phyloP scores from a whole-genome alignment of 2,113 vertebrate genomes.

The Coptodon rendalli region DNA sequence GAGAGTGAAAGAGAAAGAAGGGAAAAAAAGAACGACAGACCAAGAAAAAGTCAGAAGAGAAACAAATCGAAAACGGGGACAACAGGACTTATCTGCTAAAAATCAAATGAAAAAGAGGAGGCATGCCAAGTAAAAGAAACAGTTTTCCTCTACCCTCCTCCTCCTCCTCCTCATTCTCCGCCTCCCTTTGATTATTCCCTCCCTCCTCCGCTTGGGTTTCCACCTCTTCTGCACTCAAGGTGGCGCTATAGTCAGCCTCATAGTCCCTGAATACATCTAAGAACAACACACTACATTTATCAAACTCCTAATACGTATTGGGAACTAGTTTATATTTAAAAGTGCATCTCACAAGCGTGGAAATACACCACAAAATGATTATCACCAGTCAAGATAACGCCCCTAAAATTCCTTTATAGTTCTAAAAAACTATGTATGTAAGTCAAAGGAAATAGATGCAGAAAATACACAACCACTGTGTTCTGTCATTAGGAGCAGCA shows the following conservation, averaged over 20 bases:
- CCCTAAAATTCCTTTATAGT: not conserved
- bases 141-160: conserved; percentile 66
- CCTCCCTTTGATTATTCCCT: conserved; percentile 25
- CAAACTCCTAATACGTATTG: not conserved
- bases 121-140: conserved; percentile 56
- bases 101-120: not conserved
- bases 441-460: not conserved
- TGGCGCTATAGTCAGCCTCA: conserved; percentile 66
- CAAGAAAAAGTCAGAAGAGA: not conserved
- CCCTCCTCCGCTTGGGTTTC: conserved; percentile 46
- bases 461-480: not conserved
- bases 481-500: not conserved
- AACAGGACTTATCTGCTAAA: not conserved
- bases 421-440: not conserved
- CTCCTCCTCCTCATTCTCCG: conserved; percentile 32
- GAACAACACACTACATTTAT: conserved; percentile 41
- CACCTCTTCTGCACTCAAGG: conserved; percentile 50
- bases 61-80: not conserved
- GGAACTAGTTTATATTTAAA: not conserved
- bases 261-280: conserved; percentile 68
- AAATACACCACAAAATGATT: not conserved
- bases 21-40: not conserved
- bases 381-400: not conserved
- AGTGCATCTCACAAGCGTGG: not conserved
- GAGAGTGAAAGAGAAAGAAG: not conserved